phyloP scores from a whole-genome alignment of 2,113 vertebrate genomes.

The Syngnathus floridae region DNA sequence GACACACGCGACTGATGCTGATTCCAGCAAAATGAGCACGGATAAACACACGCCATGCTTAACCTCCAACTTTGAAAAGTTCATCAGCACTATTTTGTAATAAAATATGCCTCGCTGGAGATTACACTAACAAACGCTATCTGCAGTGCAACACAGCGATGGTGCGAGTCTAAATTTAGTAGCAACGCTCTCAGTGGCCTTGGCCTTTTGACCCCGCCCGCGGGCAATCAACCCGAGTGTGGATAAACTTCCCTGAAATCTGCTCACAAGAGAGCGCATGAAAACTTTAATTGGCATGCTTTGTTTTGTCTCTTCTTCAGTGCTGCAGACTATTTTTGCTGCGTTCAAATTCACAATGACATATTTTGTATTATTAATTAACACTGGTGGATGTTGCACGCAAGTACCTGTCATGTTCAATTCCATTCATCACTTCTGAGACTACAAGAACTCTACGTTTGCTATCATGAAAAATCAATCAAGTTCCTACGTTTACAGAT shows the following conservation, averaged over 20 bases:
- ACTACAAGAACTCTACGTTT: too few species aligned
- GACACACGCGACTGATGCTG: constrained; percentile 39
- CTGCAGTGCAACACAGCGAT: constrained; percentile 22
- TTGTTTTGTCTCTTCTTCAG: constrained; percentile 11
- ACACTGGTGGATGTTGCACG: not conserved
- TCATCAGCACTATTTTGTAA: constrained; percentile 43
- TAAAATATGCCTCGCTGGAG: constrained; percentile 16
- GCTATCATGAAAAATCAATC: not conserved
- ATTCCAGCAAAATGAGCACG: constrained; percentile 30
- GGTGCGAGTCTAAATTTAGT: constrained; percentile 30
- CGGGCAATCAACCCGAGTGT: constrained; percentile 49
- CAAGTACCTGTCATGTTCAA: too few species aligned
- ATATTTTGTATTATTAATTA: not conserved
- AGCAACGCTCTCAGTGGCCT: constrained; percentile 20
- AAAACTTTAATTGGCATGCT: constrained; percentile 45
- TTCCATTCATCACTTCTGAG: too few species aligned
- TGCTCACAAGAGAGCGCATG: constrained; percentile 35
- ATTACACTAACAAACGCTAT: constrained; percentile 23
- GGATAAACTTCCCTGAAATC: constrained; percentile 49
- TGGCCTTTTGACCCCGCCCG: constrained; percentile 19
- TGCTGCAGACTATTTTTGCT: not conserved
- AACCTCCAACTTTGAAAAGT: constrained; percentile 28
- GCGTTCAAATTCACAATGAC: not conserved
- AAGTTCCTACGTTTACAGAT: not conserved
- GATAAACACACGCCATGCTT: constrained; percentile 24